These are phyloP conservation scores for Pteruthius melanotis DNA, from an alignment of 2,113 vertebrate genomes.

Conservation along the genomic window DNA sequence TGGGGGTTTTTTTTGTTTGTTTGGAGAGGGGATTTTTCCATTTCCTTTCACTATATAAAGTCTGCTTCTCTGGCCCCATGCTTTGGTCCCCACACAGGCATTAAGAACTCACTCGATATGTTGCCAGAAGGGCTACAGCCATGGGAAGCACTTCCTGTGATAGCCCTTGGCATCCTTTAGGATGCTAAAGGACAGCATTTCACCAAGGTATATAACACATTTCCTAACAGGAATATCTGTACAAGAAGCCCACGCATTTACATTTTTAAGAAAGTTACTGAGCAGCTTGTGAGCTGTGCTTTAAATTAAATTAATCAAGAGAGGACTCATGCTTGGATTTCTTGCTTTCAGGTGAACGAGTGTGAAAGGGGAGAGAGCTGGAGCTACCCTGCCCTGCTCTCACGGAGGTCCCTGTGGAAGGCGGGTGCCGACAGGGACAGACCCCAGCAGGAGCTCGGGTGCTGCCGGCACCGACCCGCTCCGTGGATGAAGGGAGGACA, in stretches of 20 bases:
- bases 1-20: not conserved
- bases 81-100: not conserved
- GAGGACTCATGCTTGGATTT: not conserved
- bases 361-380: not conserved
- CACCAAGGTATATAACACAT: not conserved
- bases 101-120: not conserved
- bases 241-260: not conserved
- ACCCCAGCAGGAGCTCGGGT: accelerated
- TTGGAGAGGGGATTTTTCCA: not conserved
- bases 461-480: accelerated
- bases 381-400: not conserved
- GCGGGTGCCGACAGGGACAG: not conserved
- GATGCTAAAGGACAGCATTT: not conserved
- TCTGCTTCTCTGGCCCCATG: not conserved
- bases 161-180: not conserved
- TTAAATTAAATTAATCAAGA: not conserved
- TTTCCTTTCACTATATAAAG: constrained; percentile 23
- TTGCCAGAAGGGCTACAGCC: not conserved
- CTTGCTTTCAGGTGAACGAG: not conserved
- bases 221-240: not conserved
- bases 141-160: not conserved
- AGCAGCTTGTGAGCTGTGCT: not conserved
- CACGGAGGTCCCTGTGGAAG: not conserved
- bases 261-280: not conserved
- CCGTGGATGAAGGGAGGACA: not conserved